Evolutionary conservation across 2,797 vertebrate species (phyloP), one percentile per base, ranked within the genome.

Genomic region (Sandelia bainsii): DNA sequence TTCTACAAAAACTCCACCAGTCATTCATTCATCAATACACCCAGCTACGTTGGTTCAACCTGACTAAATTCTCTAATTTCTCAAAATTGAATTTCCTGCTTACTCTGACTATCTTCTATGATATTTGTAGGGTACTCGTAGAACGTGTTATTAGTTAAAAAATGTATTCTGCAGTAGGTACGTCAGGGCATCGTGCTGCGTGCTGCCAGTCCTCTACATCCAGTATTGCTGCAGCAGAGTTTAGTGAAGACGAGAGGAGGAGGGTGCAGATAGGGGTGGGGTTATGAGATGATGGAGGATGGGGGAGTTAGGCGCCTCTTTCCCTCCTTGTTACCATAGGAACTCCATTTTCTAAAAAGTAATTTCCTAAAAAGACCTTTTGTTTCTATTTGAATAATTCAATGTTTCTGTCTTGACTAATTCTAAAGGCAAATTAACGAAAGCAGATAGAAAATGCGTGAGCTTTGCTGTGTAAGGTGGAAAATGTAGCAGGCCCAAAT

Each of bases 261-360:
- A 40, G 44, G 50, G 49, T 50, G 73, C 48, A 20, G 80, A 49
- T 87, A 88, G 88, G 87, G 89, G 83, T 80, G 81, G 90, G 86
- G 80, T 86, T 63, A 58, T 46, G 57, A 69, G 52, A 40, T 66
- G 83, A 84, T 70, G 83, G 77, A 69, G 78, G 74, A 82, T 82
- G 69, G 80, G 77, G 76, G 77, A 74, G 75, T 84, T 80, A 66
- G 72, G 77, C 85, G 85, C 86, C 80, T 82, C 89, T 86, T 89
- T 90, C 80, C 80, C 80, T 85, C 69, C 25, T 78, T 85, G 87
- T 90, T 91, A 80, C 84, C 82, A 86, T 80, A 87, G 88, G 69
- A 90, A 89, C 89, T 74, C 75, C 37, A 51, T 89, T 12, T 87
- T 87, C 72, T 58, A 25, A 63, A 70, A 60, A 76, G 20, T 80